phyloP scores from a whole-genome alignment of 2,113 vertebrate genomes.

The Anser brachyrhynchus region DNA sequence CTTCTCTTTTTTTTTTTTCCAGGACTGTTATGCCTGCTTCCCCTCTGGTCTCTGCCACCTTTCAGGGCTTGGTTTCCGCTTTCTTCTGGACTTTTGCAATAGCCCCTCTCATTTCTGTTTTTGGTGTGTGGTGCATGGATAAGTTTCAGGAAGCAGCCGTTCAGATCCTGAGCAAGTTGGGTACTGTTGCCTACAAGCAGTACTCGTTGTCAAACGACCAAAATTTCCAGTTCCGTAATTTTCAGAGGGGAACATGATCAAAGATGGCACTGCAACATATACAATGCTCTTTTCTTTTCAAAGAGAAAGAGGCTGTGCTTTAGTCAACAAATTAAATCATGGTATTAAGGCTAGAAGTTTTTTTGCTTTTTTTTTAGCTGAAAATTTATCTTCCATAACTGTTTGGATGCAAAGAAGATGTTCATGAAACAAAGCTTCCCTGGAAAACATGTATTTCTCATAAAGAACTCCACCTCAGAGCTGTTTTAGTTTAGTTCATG shows the following conservation, averaged over 20 bases:
- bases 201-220: neutral
- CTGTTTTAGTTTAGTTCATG: neutral
- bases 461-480: neutral
- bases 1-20: slow-evolving; percentile 34
- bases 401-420: neutral
- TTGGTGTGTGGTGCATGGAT: neutral
- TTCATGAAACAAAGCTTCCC: neutral
- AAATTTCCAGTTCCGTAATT: neutral
- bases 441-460: neutral
- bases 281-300: neutral
- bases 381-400: neutral
- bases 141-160: slow-evolving; percentile 27
- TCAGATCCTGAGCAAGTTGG: slow-evolving; percentile 1
- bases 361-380: neutral
- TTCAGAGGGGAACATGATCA: neutral
- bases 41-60: neutral
- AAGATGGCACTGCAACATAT: neutral
- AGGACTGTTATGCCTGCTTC: neutral
- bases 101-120: neutral
- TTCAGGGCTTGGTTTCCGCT: neutral
- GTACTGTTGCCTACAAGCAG: neutral
- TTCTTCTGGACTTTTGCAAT: neutral
- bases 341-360: neutral
- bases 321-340: neutral
- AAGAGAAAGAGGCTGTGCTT: neutral